phyloP scores from a whole-genome alignment of 2,113 vertebrate species.

The Donacobius atricapilla region DNA sequence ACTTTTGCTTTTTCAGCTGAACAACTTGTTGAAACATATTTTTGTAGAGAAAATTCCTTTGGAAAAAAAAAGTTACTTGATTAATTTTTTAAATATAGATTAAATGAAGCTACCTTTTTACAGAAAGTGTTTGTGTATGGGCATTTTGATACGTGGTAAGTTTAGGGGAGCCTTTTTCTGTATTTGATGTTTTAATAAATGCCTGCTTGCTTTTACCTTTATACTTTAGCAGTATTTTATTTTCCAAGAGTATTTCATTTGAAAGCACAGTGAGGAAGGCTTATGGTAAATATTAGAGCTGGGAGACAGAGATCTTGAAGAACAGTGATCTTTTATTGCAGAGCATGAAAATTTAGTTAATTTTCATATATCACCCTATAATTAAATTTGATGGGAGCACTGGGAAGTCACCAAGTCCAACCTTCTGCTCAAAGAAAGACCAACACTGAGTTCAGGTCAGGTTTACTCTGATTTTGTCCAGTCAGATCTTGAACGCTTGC shows the following conservation, averaged over 20 bases:
- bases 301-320: neutral
- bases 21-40: neutral
- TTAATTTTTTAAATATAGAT: neutral
- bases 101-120: neutral
- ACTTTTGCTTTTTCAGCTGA: neutral
- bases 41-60: neutral
- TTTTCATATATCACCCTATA: neutral
- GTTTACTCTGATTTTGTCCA: neutral
- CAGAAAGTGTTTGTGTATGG: neutral
- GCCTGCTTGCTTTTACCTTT: neutral
- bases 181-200: neutral
- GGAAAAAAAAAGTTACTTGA: neutral
- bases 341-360: neutral
- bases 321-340: neutral
- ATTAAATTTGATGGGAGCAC: neutral
- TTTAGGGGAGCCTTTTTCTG: neutral
- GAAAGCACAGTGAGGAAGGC: neutral
- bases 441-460: neutral
- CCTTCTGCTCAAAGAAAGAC: neutral
- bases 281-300: neutral
- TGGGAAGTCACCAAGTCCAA: neutral
- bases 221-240: neutral
- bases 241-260: neutral
- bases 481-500: neutral
- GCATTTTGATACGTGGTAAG: neutral